Base-by-base conservation (phyloP, 2,113 vertebrate genomes). In the rat (Rattus norvegicus) region DNA sequence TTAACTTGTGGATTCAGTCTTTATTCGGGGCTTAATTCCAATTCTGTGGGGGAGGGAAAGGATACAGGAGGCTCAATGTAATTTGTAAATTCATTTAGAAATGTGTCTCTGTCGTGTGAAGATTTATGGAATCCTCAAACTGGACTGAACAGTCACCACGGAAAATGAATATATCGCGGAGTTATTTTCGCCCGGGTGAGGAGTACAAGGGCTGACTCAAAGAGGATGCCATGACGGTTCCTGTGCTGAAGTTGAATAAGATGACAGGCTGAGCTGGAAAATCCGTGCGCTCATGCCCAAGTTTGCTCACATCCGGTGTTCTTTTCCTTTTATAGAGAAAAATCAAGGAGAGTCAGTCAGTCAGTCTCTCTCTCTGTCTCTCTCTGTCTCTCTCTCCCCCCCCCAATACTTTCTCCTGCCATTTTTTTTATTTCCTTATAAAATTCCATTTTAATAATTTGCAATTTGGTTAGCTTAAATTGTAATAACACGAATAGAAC, bases 161-260 rank as follows among this genome's bases (percentile, higher is more conserved):
- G 90, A 94, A 95, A 92, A 90, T 80, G 49, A 80, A 85, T 85
- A 67, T 85, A 47, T 76, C n/a, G 13, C 90, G 87, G 47, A 61
- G 90, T 90, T 97, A 97, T 96, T 96, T 97, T 96, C 96, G 88
- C 80, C 88, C 39, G 14, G 95, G 65, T 96, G 96, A 95, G 91
- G 93, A 96, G 80, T 90, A 80, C 56, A 63, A 80, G 92, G 39
- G 76, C 93, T 98, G 97, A 98, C 96, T 97, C 97, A 97, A 95
- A 97, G 93, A 95, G 96, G 65, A 97, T 97, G 97, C 96, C 97
- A 97, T 93, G 97, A 95, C 93, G 76, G 93, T 98, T 98, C 98
- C 97, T 97, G 97, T 96, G 84, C 93, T 93, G 69, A 92, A 94
- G 92, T 88, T 77, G 96, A 97, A 96, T 88, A 80, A 96, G 79